Conservation (phyloP, 2,888 invertebrate genomes). For the Nephrotoma guestfalica region DNA sequence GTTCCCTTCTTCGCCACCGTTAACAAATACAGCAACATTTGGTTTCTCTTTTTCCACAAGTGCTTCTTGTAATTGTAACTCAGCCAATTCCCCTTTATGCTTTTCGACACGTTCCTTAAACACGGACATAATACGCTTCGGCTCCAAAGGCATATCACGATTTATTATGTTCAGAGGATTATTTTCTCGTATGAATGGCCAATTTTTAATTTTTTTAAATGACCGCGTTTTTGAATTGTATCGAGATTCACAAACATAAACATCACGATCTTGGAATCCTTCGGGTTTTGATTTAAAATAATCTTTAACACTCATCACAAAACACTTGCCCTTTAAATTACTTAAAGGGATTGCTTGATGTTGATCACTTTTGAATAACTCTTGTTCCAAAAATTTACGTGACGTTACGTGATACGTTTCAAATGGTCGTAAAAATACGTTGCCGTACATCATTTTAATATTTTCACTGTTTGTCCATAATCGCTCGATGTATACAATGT, state of each 20-base stretch:
- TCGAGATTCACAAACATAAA: constrained; percentile 92
- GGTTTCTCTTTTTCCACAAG: constrained; percentile 75
- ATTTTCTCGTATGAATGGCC: constrained; percentile 41
- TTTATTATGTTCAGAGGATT: constrained; percentile 47
- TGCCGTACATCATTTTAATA: constrained; percentile 81
- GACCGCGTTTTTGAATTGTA: constrained; percentile 74
- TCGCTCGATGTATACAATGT: constrained; percentile 77
- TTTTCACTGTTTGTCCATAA: constrained; percentile 75
- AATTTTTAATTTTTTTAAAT: constrained; percentile 88
- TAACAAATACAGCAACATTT: constrained; percentile 61
- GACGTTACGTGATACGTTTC: constrained; percentile 95
- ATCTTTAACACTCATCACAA: constrained; percentile 87
- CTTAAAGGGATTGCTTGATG: constrained; percentile 72
- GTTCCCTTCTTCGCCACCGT: constrained; percentile 58
- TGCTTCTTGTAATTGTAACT: constrained; percentile 67
- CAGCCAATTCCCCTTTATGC: constrained; percentile 77
- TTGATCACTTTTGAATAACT: constrained; percentile 90
- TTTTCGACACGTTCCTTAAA: constrained; percentile 84
- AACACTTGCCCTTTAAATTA: constrained; percentile 77
- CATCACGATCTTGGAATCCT: constrained; percentile 79
- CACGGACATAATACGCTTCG: constrained; percentile 80
- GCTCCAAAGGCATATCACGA: constrained; percentile 62
- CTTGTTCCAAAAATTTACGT: constrained; percentile 89
- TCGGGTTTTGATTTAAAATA: constrained; percentile 83
- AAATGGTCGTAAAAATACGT: constrained; percentile 78